These are phyloP conservation scores for Listrodromus nycthemerus DNA, from an alignment of 2,888 invertebrate genomes.

Conservation along the genomic window DNA sequence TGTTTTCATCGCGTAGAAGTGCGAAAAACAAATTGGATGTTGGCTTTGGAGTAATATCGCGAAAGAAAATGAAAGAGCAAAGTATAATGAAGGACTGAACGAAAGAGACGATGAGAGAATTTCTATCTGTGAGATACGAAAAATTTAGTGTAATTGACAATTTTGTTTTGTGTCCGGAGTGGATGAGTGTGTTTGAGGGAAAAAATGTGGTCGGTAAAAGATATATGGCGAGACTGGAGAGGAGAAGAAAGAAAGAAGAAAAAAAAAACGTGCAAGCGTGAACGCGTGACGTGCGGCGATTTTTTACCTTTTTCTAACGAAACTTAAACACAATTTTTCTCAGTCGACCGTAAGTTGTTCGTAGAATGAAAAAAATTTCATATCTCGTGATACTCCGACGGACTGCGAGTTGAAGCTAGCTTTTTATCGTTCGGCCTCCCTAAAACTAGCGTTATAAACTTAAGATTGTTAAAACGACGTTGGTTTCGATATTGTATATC, in stretches of 20 bases:
- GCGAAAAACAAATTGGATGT: conserved; percentile 34
- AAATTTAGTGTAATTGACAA: conserved; percentile 56
- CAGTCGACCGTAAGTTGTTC: conserved; percentile 73
- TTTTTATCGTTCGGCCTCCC: conserved; percentile 69
- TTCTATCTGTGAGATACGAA: conserved; percentile 38
- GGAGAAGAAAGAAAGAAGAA: conserved; percentile 54
- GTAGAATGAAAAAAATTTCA: conserved; percentile 67
- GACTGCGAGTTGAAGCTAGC: conserved; percentile 64
- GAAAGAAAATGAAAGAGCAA: conserved; percentile 41
- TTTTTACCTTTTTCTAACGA: conserved; percentile 79
- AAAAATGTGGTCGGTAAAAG: conserved; percentile 44
- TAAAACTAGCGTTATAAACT: conserved; percentile 57
- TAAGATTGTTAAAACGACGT: conserved; percentile 47
- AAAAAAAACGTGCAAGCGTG: conserved; percentile 69
- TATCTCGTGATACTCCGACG: conserved; percentile 65
- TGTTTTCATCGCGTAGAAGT: background rate
- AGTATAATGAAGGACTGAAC: conserved; percentile 46
- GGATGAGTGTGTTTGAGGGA: conserved; percentile 36
- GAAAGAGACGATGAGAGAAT: conserved; percentile 26
- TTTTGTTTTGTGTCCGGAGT: conserved; percentile 35
- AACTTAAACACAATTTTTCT: conserved; percentile 69
- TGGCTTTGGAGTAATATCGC: conserved; percentile 17
- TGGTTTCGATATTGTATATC: conserved; percentile 45
- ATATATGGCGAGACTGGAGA: conserved; percentile 64
- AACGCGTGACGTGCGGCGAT: conserved; percentile 70